Evolutionary conservation across 1,140 invertebrate genomes (phyloP).

Genomic region (Solenopsis invicta): DNA sequence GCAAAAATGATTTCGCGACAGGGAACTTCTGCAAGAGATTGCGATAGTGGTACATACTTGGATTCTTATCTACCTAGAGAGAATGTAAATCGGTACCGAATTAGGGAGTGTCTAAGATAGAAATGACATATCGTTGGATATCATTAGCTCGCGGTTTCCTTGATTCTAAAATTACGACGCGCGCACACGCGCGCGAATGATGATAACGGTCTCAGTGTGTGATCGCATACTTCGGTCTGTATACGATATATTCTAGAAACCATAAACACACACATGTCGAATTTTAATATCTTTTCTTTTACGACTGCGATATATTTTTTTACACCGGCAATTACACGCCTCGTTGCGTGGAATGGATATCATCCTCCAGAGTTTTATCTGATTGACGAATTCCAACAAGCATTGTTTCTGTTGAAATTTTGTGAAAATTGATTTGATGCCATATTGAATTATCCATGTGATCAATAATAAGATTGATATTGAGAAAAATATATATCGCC

Average conservation of each 20-base stretch:
- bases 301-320: conserved; percentile 18
- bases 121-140: conserved; percentile 49
- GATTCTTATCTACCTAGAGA: conserved; percentile 36
- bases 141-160: conserved; percentile 48
- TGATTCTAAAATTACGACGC: conserved; percentile 54
- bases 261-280: not conserved
- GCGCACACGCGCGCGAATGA: not conserved
- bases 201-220: not conserved
- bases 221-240: not conserved
- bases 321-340: not conserved
- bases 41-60: conserved; percentile 16
- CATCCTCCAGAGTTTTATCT: not conserved
- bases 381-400: conserved; percentile 11
- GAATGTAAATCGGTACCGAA: conserved; percentile 55
- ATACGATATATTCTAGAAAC: not conserved
- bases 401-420: not conserved
- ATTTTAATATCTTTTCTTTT: conserved; percentile 36
- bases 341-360: not conserved
- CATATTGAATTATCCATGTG: not conserved
- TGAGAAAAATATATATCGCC: not conserved
- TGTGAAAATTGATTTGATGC: not conserved
- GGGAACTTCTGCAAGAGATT: conserved; percentile 10
- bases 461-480: not conserved
- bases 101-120: conserved; percentile 50
- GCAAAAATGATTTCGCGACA: conserved; percentile 3